Percentiles rank a stretch among this genome's conserved stretches.
Conservation (phyloP, 2,113 vertebrate species). For the Clarias batrachus region DNA sequence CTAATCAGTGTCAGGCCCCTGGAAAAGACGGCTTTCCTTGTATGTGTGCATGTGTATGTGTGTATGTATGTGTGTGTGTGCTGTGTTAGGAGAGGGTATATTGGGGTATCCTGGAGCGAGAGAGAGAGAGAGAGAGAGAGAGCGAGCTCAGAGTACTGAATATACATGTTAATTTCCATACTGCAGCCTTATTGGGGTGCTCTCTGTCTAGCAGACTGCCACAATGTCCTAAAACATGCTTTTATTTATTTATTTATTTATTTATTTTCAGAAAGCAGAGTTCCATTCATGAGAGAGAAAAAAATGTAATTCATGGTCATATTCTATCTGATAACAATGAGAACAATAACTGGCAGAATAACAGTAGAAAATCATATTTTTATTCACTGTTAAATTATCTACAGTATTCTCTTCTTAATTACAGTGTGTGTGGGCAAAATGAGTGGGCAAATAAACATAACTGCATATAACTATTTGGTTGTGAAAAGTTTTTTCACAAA, state of each 20-base stretch:
- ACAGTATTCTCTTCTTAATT: background rate
- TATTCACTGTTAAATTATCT: no score
- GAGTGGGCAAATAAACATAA: no score
- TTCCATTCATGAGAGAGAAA: background rate
- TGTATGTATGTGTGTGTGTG: constrained; percentile 24
- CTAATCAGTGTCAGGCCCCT: constrained; percentile 56
- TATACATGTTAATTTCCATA: constrained; percentile 53
- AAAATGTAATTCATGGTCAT: no score
- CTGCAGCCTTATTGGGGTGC: constrained; percentile 52
- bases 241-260: background rate
- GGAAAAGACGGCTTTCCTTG: constrained; percentile 13
- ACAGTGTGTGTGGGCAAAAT: background rate
- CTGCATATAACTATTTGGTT: no score
- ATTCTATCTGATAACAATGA: no score
- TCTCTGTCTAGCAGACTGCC: constrained; percentile 32
- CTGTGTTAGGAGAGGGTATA: background rate
- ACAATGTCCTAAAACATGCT: constrained; percentile 22
- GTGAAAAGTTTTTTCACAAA: no score
- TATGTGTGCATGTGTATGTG: constrained; percentile 23
- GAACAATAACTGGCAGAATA: no score
- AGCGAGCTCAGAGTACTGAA: constrained; percentile 30
- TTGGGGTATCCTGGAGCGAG: constrained; percentile 21
- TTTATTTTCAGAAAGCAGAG: background rate
- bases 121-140: constrained; percentile 5
- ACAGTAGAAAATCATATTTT: no score